Evolutionary conservation across 92 coral and sea anemone genomes (phyloP), one percentile per base, ranked within the genome.

Genomic region (Heteractis magnifica): DNA sequence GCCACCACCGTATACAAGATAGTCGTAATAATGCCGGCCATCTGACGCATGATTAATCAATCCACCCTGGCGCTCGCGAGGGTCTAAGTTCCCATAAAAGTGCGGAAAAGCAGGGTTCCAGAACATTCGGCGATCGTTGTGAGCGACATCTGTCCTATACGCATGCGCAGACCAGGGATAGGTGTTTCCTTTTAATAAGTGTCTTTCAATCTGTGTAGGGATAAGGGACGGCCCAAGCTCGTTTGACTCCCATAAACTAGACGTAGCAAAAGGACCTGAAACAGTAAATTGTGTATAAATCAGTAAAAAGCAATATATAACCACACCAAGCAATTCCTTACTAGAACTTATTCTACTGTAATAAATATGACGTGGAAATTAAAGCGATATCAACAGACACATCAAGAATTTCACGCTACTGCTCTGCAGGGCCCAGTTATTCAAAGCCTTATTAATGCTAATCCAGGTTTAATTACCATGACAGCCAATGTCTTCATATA

Each of bases 81-180:
- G 84, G 18, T 49, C 76, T 21, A 58, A 56, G n/a, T 51, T 81
- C 51, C 49, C 19, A 51, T 81, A 81, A 49, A 10, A 70, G 16
- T 68, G 77, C 34, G 84, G 75, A 62, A 81, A 81, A 68, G 73
- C 73, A 68, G 73, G 73, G 49, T 81, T 81, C 84, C 84, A 81
- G 44, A 65, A 26, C 56, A 81, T 10, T 71, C 73, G 58, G 14
- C 51, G 84, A 52, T 76, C 21, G 52, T 52, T 51, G 58, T 70
- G 84, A 81, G 84, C 84, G 84, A 49, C 10, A 26, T 71, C 52
- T 81, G 53, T 23, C 14, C 77, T 49, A 11, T 49, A 68, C 6
- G 62, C 56, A 81, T 49, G 84, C 77, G 60, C 65, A 81, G 84
- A 44, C 64, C 74, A 81, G 18, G 52, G 68, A n/a, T 49, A 68